Evolutionary conservation across 2,888 invertebrate species (phyloP).

Genomic region (Petrophora chlorosata): DNA sequence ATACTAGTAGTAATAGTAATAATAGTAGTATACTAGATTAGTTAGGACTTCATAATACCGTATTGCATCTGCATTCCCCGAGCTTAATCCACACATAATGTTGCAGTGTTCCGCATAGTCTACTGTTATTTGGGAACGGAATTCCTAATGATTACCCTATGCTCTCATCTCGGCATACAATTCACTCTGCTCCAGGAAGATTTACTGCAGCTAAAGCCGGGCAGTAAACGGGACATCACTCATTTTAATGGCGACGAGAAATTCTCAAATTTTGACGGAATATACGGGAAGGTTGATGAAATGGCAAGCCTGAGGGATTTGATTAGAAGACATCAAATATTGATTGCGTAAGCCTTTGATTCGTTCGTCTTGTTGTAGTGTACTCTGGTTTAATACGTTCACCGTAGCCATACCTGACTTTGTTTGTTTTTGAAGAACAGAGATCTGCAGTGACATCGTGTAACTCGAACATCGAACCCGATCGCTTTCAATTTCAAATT

Average conservation of each 20-base stretch:
- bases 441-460: too few relatives aligned
- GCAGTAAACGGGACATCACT: not conserved
- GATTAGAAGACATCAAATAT: constrained; percentile 52
- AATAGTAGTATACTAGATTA: too few relatives aligned
- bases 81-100: not conserved
- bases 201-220: constrained; percentile 40
- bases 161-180: constrained; percentile 53
- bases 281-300: constrained; percentile 1
- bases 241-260: constrained; percentile 1
- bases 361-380: too few relatives aligned
- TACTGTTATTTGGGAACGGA: constrained; percentile 53
- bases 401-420: too few relatives aligned
- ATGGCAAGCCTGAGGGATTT: constrained; percentile 26
- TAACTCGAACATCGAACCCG: too few relatives aligned
- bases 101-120: constrained; percentile 52
- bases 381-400: too few relatives aligned
- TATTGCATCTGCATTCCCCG: not conserved
- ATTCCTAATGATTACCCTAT: constrained; percentile 54
- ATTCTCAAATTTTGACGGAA: constrained; percentile 2
- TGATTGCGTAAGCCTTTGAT: constrained; percentile 50
- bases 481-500: too few relatives aligned
- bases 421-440: too few relatives aligned
- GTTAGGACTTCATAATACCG: too few relatives aligned
- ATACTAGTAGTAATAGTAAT: too few relatives aligned
- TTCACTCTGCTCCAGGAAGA: constrained; percentile 58